Conservation (phyloP, 2,113 vertebrate species). For the Amazona guildingii region DNA sequence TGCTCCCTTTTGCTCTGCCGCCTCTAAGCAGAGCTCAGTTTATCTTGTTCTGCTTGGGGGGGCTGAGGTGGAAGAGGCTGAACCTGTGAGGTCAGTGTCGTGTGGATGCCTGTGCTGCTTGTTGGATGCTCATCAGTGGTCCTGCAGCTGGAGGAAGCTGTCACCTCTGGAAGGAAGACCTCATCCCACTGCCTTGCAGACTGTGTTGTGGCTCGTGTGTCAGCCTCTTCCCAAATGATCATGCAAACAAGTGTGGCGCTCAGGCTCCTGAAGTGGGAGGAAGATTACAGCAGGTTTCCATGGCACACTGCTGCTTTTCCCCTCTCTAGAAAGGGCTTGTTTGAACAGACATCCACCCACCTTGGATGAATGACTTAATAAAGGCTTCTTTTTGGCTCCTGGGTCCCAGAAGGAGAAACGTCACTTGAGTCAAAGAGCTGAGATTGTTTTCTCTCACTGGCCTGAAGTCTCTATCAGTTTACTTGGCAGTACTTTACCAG, state of each 20-base stretch:
- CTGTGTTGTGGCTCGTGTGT: background rate
- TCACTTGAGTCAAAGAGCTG: background rate
- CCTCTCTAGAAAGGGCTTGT: background rate
- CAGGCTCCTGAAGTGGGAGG: background rate
- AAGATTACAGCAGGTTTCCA: background rate
- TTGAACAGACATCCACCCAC: background rate
- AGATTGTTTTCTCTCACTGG: background rate
- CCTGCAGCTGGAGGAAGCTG: background rate
- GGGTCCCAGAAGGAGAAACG: background rate
- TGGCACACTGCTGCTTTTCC: background rate
- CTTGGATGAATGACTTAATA: background rate
- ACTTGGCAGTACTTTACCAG: background rate
- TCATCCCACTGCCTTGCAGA: rapidly evolving
- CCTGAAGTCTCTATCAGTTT: background rate
- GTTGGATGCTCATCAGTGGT: background rate
- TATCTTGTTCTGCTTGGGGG: background rate
- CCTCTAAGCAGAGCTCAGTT: background rate
- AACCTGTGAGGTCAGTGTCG: background rate
- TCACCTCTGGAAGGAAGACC: background rate
- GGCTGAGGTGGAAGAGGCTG: background rate
- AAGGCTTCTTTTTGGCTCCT: background rate
- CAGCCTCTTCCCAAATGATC: background rate
- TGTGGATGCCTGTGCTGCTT: background rate
- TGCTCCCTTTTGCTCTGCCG: background rate
- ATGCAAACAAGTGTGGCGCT: background rate